Conservation (phyloP, 2,113 vertebrate species). For the Gasterosteus aculeatus region DNA sequence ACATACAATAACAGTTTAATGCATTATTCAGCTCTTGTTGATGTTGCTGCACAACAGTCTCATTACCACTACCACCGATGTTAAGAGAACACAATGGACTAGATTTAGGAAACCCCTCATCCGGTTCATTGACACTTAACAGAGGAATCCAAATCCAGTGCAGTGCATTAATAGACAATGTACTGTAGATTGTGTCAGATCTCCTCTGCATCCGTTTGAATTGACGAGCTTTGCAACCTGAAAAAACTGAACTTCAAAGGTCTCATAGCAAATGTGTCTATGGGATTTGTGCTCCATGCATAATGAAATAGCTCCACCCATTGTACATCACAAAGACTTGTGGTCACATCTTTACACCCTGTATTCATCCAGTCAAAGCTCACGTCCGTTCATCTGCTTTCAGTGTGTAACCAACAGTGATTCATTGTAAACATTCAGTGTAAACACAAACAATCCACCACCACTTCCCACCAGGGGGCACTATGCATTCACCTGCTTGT, state of each 20-base stretch:
- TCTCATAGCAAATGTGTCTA: not conserved
- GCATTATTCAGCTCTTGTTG: not conserved
- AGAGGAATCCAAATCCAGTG: constrained; percentile 3
- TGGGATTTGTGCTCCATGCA: not conserved
- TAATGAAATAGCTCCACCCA: constrained; percentile 4
- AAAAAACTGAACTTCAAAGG: constrained; percentile 1
- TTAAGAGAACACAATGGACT: not conserved
- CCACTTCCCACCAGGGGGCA: constrained; percentile 50
- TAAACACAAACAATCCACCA: constrained; percentile 19
- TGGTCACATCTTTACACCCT: constrained; percentile 25
- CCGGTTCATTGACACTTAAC: not conserved
- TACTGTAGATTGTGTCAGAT: not conserved
- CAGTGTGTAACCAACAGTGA: constrained; percentile 2
- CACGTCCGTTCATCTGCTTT: constrained; percentile 6
- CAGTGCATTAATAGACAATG: not conserved
- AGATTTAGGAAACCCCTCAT: not conserved
- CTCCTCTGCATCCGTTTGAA: not conserved
- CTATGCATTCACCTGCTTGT: not conserved
- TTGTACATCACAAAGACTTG: constrained; percentile 22
- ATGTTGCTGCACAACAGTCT: constrained; percentile 1
- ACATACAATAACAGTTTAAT: not conserved
- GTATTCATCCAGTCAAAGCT: constrained; percentile 17
- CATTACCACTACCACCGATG: not conserved
- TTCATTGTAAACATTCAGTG: constrained; percentile 21
- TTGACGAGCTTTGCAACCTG: not conserved